A percentile compares a stretch with the other conserved stretches of the same genome.
Conservation (phyloP, 2,888 invertebrate genomes). For the Drosophila trichaetosa region DNA sequence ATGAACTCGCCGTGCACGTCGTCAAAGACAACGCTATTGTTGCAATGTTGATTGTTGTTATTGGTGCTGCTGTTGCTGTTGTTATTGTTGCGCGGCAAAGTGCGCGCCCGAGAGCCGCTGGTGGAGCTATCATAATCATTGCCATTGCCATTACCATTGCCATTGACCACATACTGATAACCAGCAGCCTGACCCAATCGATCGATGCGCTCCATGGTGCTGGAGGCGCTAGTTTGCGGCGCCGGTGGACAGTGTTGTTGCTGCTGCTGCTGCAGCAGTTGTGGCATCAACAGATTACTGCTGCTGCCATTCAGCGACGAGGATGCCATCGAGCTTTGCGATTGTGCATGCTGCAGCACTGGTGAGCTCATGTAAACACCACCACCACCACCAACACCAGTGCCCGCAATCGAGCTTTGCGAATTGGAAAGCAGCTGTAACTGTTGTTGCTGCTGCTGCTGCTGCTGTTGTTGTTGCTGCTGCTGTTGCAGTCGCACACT, state of each 20-base stretch:
- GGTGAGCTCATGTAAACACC: slow-evolving; percentile 64
- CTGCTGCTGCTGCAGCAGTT: slow-evolving; percentile 52
- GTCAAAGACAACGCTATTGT: slow-evolving; percentile 82
- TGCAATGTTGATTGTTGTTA: slow-evolving; percentile 83
- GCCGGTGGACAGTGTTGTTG: slow-evolving; percentile 82
- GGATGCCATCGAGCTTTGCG: slow-evolving; percentile 84
- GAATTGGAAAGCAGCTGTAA: slow-evolving; percentile 80
- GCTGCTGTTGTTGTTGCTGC: slow-evolving; percentile 67
- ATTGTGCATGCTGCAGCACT: slow-evolving; percentile 84
- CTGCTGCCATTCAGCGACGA: slow-evolving; percentile 81
- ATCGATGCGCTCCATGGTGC: slow-evolving; percentile 81
- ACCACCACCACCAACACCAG: slow-evolving; percentile 25
- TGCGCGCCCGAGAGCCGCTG: slow-evolving; percentile 87
- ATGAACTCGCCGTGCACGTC: slow-evolving; percentile 86
- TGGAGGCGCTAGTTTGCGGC: slow-evolving; percentile 79
- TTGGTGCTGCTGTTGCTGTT: slow-evolving; percentile 69
- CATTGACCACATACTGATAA: slow-evolving; percentile 58
- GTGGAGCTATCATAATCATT: slow-evolving; percentile 66
- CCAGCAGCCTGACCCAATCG: slow-evolving; percentile 48
- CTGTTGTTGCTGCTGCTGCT: slow-evolving; percentile 55
- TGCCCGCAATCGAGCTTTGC: slow-evolving; percentile 79
- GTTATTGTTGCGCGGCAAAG: slow-evolving; percentile 88
- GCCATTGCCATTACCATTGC: slow-evolving; percentile 50
- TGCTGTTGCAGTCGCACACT: slow-evolving; percentile 78
- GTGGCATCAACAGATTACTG: slow-evolving; percentile 67